Evolutionary conservation across 2,113 vertebrate genomes (phyloP), one percentile per base, ranked within the genome.

Genomic region (Oreotragus oreotragus): DNA sequence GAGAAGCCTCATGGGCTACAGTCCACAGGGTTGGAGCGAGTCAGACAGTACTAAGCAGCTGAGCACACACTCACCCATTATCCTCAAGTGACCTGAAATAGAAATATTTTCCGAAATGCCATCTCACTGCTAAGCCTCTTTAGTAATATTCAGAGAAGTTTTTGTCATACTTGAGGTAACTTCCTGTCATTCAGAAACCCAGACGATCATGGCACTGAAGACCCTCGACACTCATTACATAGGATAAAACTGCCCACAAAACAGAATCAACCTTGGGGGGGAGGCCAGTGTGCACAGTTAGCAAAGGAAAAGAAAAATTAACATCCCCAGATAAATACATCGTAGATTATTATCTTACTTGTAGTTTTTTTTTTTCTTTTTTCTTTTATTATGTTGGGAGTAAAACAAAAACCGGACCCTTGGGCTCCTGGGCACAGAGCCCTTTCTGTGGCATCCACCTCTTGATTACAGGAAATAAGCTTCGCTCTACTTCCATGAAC

Each of bases 21-120:
- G 36, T 27, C 70, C 36, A 43, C 6, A 4, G 70, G 70, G 36
- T 1, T 25, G 36, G 21, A 73, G 23, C 10, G 3, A 76, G 36
- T 7, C 3, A 0, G 70, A 25, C 70, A 13, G 6, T 4, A 4
- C 21, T 25, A 6, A 73, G 21, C 70, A 3, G 3, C 5, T 14
- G 70, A 14, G 70, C 36, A 73, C 5, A 36, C 12, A 3, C 70
- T 43, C 70, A 43, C 36, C 11, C 66, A 39, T 90, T 58, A 55
- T 30, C 64, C 58, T 87, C 36, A 84, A 92, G 47, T 87, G 39
- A 94, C 58, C 70, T 96, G n/a, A 94, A 83, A 87, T 13, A 30
- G 21, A 77, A 84, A 47, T 64, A 51, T 47, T 73, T 88, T 84
- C 57, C 13, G 43, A 83, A 88, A 36, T 19, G 23, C 7, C 33